These are phyloP conservation scores for Chionomys nivalis DNA, from an alignment of 2,113 vertebrate genomes.

Conservation along the genomic window DNA sequence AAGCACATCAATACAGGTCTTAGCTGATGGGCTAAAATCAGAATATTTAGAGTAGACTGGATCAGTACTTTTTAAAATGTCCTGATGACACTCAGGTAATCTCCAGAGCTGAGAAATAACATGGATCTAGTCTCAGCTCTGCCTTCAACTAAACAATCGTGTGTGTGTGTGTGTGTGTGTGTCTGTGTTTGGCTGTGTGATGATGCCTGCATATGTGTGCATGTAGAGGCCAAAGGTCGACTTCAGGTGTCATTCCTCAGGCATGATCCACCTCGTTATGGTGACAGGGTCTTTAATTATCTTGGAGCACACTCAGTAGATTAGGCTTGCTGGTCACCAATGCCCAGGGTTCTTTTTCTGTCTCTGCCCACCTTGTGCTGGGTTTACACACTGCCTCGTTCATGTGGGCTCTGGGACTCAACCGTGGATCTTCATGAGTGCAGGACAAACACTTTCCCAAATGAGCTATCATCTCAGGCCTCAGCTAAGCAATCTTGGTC, in stretches of 20 bases:
- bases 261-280: background rate
- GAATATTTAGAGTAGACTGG: background rate
- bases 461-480: background rate
- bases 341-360: no score
- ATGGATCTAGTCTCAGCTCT: background rate
- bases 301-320: background rate
- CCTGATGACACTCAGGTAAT: background rate
- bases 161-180: background rate
- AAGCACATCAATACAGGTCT: background rate
- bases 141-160: background rate
- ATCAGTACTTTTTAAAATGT: background rate
- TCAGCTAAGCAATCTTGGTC: no score
- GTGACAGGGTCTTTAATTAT: no score
- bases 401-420: background rate
- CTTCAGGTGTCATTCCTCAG: background rate
- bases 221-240: background rate
- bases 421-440: background rate
- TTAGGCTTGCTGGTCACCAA: background rate
- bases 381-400: no score
- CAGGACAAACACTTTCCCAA: no score
- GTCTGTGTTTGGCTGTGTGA: background rate
- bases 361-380: background rate
- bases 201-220: background rate
- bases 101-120: background rate
- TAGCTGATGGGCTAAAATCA: no score